Evolutionary conservation across 2,797 vertebrate species (phyloP).

Genomic region (Jordanella pulchra): DNA sequence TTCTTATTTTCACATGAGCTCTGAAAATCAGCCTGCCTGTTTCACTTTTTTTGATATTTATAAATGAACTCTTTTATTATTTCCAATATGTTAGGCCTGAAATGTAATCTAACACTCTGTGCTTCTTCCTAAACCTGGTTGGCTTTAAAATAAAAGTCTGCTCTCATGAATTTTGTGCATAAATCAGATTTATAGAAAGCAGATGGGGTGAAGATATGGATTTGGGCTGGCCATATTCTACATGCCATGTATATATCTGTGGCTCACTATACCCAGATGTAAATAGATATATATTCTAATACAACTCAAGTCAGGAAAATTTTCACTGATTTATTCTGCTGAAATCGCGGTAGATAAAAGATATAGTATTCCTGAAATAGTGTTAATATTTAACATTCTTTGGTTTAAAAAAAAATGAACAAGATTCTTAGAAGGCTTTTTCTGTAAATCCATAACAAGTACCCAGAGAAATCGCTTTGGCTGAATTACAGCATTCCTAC

Average conservation of each 20-base stretch:
- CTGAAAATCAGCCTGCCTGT: constrained; percentile 2
- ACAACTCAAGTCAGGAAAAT: constrained; percentile 10
- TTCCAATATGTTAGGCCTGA: background rate
- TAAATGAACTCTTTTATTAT: background rate
- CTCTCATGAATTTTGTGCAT: constrained; percentile 14
- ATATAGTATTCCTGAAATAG: background rate
- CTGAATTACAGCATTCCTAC: background rate
- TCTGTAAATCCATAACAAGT: background rate
- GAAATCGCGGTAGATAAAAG: background rate
- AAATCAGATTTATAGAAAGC: constrained; percentile 33
- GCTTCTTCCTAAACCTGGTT: constrained; percentile 1
- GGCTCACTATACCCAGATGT: constrained; percentile 28
- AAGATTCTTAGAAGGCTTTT: background rate
- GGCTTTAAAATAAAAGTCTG: constrained; percentile 7
- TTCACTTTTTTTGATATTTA: constrained; percentile 21
- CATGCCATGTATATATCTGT: constrained; percentile 14
- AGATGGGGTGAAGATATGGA: constrained; percentile 27
- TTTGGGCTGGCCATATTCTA: constrained; percentile 1
- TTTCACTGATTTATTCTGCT: background rate
- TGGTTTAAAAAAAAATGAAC: background rate
- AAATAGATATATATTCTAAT: constrained; percentile 20
- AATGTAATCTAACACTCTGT: constrained; percentile 6
- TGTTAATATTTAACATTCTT: background rate
- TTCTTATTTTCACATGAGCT: constrained; percentile 23
- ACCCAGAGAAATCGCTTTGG: too few species aligned